Base-by-base conservation (phyloP, 2,113 vertebrate genomes). In the Hippocampus comes region DNA sequence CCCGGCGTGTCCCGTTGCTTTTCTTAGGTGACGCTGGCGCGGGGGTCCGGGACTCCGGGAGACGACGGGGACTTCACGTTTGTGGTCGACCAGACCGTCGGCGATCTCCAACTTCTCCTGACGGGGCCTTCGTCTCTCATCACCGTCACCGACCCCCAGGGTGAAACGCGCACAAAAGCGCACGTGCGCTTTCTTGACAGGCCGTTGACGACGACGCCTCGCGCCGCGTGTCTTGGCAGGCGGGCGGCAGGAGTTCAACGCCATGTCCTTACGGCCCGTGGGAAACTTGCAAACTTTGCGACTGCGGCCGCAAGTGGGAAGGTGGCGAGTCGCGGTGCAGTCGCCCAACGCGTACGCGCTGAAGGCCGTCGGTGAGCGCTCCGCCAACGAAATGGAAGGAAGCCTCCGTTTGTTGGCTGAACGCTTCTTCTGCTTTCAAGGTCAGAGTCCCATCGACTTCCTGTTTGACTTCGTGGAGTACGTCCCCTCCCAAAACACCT, bases 1-100 rank as follows among this genome's bases (percentile, higher is more conserved):
- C 63, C 46, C 41, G 0, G 8, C 12, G 23, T 15, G 14, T 74
- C 63, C 34, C 0, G 21, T 73, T 5, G n/a, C 0, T 25, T 70
- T 48, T 75, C 9, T 30, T 42, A 91, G 91, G 90, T 89, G 75
- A 90, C 84, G 0, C 59, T 92, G 18, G 73, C 90, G 43, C 87
- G 87, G 68, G 72, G 43, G 17, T 61, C 77, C 67, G 81, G 88
- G 69, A 74, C 25, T 46, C 73, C 82, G 12, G 90, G 88, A 34
- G 66, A 1, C 9, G 2, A 69, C 0, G 82, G 84, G 2, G 63
- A 0, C 2, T 90, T 91, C 53, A 2, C n/a, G 27, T 91, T 92
- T 41, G 1, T 46, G 9, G 79, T 86, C 1, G 90, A 92, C 41
- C 38, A 75, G 2, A 82, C 87, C 0, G 49, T 89, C 9, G 76